Evolutionary conservation across 2,888 invertebrate species (phyloP), one percentile per base, ranked within the genome.

Genomic region (Eurytoma adleriae): DNA sequence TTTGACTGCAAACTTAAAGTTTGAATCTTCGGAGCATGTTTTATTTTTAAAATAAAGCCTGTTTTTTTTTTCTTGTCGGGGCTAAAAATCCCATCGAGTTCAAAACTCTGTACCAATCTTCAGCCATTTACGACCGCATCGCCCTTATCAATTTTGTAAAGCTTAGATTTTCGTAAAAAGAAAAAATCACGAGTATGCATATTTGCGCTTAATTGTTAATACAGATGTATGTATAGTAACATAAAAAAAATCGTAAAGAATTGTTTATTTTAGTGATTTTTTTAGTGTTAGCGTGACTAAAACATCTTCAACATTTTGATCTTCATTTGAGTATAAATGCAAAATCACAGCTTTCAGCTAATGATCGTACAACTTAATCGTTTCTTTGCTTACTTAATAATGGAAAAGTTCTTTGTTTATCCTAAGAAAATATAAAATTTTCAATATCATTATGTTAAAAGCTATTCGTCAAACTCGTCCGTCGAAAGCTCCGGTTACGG

Each of bases 261-360:
- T 54, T 40, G 72, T 69, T 72, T 24, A 24, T 40, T 64, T 64
- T 1, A n/a, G 18, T 64, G 64, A 64, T 30, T 48, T 80, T 66
- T 74, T 76, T 77, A 76, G 73, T 69, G 68, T 71, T 74, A 71
- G 69, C 64, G 18, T 71, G 70, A 71, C 59, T 64, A 70, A 18
- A 48, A 64, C 24, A 62, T 68, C 62, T 30, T 74, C 48, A 64
- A 74, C 68, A 52, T 30, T 80, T 79, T 81, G 79, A 79, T 81
- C 79, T 72, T 79, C 12, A 18, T 64, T 68, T 77, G 79, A 79
- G 75, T 79, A 79, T 79, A 73, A 79, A 79, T 82, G 72, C 72
- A 79, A 76, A 81, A 79, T 81, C 81, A 81, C 81, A 76, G 79
- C 79, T 79, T 81, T 69, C 12, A 79, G 81, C 81, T 73, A 79